Evolutionary conservation across 2,113 vertebrate genomes (phyloP).

Genomic region (Thermophis baileyi): DNA sequence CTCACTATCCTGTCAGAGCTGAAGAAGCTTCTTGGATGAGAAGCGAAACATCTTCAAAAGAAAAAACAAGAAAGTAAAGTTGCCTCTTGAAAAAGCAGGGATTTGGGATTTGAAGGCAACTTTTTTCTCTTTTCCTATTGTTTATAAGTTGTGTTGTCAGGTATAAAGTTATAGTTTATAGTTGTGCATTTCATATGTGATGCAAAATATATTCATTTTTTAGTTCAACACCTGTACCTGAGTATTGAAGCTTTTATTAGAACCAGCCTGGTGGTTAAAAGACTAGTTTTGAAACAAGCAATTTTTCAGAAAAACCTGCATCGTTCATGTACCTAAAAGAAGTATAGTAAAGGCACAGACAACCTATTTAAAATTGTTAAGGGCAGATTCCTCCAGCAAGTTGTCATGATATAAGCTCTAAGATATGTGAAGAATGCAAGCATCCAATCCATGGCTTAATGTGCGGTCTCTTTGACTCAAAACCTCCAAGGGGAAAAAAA

Average conservation of each 20-base stretch:
- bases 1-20: too few species aligned
- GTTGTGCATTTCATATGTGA: not conserved
- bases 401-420: constrained; percentile 15
- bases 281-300: not conserved
- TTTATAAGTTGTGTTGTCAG: not conserved
- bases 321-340: not conserved
- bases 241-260: not conserved
- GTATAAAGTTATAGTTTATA: not conserved
- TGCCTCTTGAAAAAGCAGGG: too few species aligned
- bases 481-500: not conserved
- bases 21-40: too few species aligned
- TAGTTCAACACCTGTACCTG: not conserved
- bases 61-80: too few species aligned
- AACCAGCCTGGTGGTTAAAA: not conserved
- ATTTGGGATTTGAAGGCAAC: not conserved
- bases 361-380: not conserved
- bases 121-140: not conserved
- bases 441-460: not conserved
- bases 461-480: not conserved
- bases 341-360: not conserved
- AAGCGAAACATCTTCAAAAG: too few species aligned
- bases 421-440: constrained; percentile 36
- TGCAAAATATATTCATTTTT: not conserved
- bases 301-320: not conserved
- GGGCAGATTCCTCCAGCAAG: not conserved